A percentile compares a stretch with the other conserved stretches of the same genome.
Evolutionary conservation across 2,113 vertebrate genomes (phyloP).

Genomic region (Pongo abelii): DNA sequence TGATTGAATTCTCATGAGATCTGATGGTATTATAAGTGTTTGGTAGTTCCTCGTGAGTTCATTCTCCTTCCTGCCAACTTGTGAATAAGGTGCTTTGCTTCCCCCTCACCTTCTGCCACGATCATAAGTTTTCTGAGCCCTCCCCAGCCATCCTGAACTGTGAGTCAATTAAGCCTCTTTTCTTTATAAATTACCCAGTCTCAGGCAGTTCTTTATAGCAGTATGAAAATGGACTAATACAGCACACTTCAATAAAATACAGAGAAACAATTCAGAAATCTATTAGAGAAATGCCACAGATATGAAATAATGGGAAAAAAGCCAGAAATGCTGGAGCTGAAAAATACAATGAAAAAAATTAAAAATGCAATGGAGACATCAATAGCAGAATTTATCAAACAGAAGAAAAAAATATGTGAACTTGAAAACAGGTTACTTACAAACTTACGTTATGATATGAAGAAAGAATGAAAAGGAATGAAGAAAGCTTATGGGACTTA

Average conservation of each 20-base stretch:
- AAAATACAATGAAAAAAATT: not conserved
- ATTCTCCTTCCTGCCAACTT: no score
- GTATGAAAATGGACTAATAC: no score
- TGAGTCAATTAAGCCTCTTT: no score
- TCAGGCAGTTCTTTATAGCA: no score
- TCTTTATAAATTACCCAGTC: no score
- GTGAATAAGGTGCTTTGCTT: no score
- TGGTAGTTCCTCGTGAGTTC: no score
- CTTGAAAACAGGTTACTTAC: not conserved
- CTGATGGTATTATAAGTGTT: no score
- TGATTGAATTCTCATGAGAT: no score
- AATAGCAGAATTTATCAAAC: not conserved
- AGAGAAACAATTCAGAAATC: not conserved
- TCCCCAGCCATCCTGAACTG: no score
- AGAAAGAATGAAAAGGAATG: not conserved
- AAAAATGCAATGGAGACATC: not conserved
- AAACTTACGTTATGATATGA: not conserved
- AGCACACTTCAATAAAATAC: not conserved
- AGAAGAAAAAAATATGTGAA: not conserved
- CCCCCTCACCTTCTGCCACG: no score
- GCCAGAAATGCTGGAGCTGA: not conserved
- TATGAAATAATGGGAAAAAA: not conserved
- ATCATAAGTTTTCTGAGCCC: no score
- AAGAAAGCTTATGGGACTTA: not conserved
- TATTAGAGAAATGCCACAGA: not conserved